Evolutionary conservation across 2,113 vertebrate genomes (phyloP).

Genomic region (Speoplatyrhinus poulsoni): DNA sequence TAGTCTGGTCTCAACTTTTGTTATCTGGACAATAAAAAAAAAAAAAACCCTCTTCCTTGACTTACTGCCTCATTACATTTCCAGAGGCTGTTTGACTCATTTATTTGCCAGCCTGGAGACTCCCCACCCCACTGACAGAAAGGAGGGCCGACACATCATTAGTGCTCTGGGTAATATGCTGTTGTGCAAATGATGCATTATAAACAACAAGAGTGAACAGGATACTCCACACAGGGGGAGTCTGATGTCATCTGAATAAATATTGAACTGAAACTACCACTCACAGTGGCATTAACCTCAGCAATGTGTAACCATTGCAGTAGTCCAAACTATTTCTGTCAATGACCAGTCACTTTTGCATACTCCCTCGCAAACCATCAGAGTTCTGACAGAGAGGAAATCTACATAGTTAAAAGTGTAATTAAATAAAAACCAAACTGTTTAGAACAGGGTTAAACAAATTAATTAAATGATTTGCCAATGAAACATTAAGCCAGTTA

Average conservation of each 20-base stretch:
- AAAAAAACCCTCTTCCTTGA: no score
- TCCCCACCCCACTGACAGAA: conserved; percentile 18
- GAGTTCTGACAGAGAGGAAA: conserved; percentile 15
- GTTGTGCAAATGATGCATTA: conserved; percentile 30
- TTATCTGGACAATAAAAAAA: no score
- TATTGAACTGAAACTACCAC: background rate
- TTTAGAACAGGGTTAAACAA: conserved; percentile 5
- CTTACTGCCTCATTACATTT: no score
- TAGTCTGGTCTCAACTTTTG: no score
- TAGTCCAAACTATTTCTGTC: conserved; percentile 9
- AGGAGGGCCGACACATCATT: conserved; percentile 7
- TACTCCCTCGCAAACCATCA: background rate
- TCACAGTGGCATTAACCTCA: conserved; percentile 15
- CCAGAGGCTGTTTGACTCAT: background rate
- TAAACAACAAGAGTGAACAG: conserved; percentile 47
- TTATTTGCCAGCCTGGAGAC: background rate
- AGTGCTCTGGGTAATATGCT: conserved; percentile 22
- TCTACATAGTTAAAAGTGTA: conserved; percentile 7
- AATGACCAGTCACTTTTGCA: conserved; percentile 9
- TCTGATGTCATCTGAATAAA: no score
- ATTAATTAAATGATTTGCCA: conserved; percentile 27
- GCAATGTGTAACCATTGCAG: conserved; percentile 7
- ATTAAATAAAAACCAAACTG: conserved; percentile 15
- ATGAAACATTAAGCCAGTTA: conserved; percentile 33
- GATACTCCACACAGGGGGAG: no score